Conservation (phyloP, 2,797 vertebrate genomes). For the Numenius phaeopus region DNA sequence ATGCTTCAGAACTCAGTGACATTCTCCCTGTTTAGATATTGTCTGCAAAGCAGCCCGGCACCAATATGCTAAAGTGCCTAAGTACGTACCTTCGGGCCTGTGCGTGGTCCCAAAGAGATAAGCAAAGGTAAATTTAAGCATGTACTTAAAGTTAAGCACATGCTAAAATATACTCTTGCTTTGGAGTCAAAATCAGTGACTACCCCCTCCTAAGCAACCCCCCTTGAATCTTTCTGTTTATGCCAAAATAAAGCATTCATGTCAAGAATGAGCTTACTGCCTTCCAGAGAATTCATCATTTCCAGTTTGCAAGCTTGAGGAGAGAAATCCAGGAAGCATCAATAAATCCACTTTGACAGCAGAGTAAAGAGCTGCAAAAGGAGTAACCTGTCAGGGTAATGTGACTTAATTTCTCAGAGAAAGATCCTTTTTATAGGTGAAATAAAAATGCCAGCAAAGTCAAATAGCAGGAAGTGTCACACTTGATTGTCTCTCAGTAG, state of each 20-base stretch:
- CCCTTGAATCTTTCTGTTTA: neutral
- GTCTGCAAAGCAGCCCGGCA: neutral
- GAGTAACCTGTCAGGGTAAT: constrained; percentile 69
- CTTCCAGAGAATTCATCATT: neutral
- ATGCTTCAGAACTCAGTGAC: neutral
- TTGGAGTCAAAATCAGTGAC: neutral
- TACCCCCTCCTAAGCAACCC: neutral
- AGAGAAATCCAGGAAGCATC: constrained; percentile 70
- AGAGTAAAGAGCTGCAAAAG: constrained; percentile 65
- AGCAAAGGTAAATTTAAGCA: neutral
- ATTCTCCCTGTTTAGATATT: neutral
- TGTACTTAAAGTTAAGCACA: neutral
- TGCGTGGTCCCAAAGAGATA: neutral
- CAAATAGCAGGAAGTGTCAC: constrained; percentile 72
- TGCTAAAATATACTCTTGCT: neutral
- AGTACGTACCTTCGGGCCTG: neutral
- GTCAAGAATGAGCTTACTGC: neutral
- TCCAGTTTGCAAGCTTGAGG: constrained; percentile 49
- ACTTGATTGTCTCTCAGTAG: constrained; percentile 62
- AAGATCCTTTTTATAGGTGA: constrained; percentile 72
- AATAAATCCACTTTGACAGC: constrained; percentile 63
- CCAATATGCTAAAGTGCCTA: neutral
- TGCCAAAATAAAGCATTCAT: neutral
- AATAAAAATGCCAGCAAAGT: constrained; percentile 74
- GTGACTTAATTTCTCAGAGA: constrained; percentile 78